A percentile compares a stretch with the other conserved stretches of the same genome.
Evolutionary conservation across 92 coral and sea anemone genomes (phyloP).

Genomic region (Heliopora coerulea): DNA sequence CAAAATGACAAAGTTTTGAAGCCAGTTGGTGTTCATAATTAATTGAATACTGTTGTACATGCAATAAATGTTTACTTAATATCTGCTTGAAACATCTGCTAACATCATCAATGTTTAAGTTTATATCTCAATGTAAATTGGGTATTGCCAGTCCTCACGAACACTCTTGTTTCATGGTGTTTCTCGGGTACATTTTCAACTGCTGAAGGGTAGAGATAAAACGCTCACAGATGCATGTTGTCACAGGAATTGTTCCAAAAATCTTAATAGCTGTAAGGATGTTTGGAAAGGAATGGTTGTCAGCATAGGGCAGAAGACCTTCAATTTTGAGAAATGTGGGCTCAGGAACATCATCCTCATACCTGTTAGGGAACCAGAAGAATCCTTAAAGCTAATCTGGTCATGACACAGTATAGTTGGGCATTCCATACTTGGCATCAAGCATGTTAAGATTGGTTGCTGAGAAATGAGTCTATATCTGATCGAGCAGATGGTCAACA

Average conservation of each 20-base stretch:
- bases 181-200: background rate
- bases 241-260: background rate
- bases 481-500: background rate
- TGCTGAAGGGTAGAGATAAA: background rate
- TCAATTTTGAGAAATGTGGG: background rate
- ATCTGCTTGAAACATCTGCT: no score
- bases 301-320: background rate
- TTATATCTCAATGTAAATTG: no score
- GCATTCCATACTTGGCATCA: background rate
- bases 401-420: background rate
- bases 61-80: no score
- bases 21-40: no score
- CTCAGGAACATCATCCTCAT: background rate
- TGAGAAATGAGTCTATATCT: background rate
- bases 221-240: background rate
- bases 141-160: no score
- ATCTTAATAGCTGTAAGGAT: background rate
- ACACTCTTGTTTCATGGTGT: background rate
- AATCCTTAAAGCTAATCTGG: background rate
- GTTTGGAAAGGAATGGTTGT: conserved; percentile 3
- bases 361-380: background rate
- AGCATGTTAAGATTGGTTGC: background rate
- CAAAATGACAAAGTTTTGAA: no score
- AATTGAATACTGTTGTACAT: no score
- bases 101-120: no score